Conservation (phyloP, 2,888 invertebrate genomes). For the Carterocephalus palaemon region DNA sequence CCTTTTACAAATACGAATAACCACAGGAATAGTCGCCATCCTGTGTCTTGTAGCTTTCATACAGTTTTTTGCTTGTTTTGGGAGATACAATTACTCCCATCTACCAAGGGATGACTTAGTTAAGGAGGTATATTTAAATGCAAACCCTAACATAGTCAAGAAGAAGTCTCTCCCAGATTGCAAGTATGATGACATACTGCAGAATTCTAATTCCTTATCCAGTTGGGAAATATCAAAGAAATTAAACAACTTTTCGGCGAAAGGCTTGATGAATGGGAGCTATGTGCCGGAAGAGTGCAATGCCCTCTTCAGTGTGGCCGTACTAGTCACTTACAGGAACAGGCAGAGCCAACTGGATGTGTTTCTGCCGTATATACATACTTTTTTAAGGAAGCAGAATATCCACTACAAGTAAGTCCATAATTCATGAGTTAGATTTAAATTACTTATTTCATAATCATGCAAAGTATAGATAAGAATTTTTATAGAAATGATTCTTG, state of each 20-base stretch:
- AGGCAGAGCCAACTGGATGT: conserved; percentile 85
- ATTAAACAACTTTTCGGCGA: conserved; percentile 43
- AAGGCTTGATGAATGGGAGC: conserved; percentile 53
- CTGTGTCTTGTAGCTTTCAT: conserved; percentile 44
- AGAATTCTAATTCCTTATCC: conserved; percentile 39
- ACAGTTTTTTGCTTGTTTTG: conserved; percentile 43
- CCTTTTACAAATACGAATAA: conserved; percentile 44
- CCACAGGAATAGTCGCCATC: conserved; percentile 37
- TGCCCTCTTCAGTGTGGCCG: conserved; percentile 82
- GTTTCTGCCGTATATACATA: conserved; percentile 92
- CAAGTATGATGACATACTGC: conserved; percentile 51
- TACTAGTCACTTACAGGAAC: conserved; percentile 89
- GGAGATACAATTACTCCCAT: conserved; percentile 49
- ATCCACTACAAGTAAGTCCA: conserved; percentile 83
- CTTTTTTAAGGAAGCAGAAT: conserved; percentile 88
- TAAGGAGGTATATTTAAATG: conserved; percentile 41
- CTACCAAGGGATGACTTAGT: conserved; percentile 43
- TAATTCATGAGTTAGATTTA: conserved; percentile 5
- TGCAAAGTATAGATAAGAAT: no score
- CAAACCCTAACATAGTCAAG: conserved; percentile 40
- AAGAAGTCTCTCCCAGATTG: conserved; percentile 46
- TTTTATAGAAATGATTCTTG: no score
- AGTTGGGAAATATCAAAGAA: conserved; percentile 43
- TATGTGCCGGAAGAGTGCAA: conserved; percentile 55
- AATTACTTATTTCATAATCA: no score